A percentile compares a stretch with the other conserved stretches of the same genome.
phyloP scores from a whole-genome alignment of 2,888 invertebrate species.

The Drosophila formosana region DNA sequence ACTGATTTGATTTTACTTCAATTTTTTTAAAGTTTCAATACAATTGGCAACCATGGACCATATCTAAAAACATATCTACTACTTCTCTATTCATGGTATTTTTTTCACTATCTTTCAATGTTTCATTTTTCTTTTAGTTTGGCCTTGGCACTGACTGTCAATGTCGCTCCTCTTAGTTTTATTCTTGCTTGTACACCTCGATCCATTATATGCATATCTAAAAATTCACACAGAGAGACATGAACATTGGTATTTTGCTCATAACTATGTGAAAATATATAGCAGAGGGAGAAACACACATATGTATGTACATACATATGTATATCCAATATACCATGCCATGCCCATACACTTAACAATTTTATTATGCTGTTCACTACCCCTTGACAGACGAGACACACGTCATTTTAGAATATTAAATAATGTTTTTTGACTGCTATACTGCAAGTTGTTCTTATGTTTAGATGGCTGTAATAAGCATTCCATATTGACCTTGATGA shows the following conservation, averaged over 20 bases:
- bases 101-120: background rate
- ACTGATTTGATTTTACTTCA: too few species aligned
- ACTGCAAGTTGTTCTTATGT: constrained; percentile 32
- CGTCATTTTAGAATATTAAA: constrained; percentile 77
- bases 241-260: background rate
- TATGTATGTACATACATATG: background rate
- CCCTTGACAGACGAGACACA: constrained; percentile 75
- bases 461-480: background rate
- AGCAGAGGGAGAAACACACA: constrained; percentile 1
- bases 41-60: too few species aligned
- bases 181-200: constrained; percentile 55
- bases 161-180: constrained; percentile 40
- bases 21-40: too few species aligned
- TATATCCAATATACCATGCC: constrained; percentile 45
- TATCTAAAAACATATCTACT: too few species aligned
- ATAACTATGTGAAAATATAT: constrained; percentile 7
- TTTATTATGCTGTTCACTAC: constrained; percentile 66
- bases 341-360: constrained; percentile 73
- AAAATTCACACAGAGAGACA: constrained; percentile 28
- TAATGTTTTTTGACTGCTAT: constrained; percentile 71
- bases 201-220: constrained; percentile 37
- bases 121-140: background rate
- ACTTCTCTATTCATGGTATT: too few species aligned
- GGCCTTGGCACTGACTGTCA: background rate
- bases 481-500: too few species aligned